Evolutionary conservation across 2,797 vertebrate species (phyloP), one percentile per base, ranked within the genome.

Genomic region (Balearica regulorum): DNA sequence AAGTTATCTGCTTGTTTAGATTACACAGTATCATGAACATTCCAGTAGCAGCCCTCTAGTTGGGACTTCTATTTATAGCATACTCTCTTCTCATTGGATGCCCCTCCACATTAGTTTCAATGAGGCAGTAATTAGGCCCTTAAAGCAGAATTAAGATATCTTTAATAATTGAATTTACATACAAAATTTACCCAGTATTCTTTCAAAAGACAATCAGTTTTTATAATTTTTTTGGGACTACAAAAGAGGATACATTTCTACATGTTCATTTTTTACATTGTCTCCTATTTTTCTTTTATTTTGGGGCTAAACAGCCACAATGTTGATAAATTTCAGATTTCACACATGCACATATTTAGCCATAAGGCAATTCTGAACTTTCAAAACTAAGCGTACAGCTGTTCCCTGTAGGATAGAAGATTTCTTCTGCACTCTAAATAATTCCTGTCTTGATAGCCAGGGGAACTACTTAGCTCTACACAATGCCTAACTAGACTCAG

Each of bases 321-420:
- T 90, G 54, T 92, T 87, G 54, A 76, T 76, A 88, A 95, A 88
- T 90, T 94, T 71, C 72, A 83, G 69, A 86, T 91, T 97, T 96
- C 93, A 92, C 85, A 94, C 76, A 72, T 91, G 78, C 72, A 88
- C 54, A 65, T 87, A 90, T 92, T 92, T 96, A 95, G 94, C 94
- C 87, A 88, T 90, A 92, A 93, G 94, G 91, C 95, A 88, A 89
- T 81, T 92, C 62, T 94, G 93, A 97, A 97, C 89, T 95, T 94
- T 94, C 39, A 58, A 51, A 96, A 96, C 90, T 87, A 94, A 94
- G 89, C 87, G 81, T 33, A 81, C 76, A 93, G 77, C 71, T 92
- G 65, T 88, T 94, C 91, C 82, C 93, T 66, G 62, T 75, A 89
- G 94, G 71, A 85, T 22, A 68, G 76, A 87, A 65, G 60, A 94